A percentile compares a stretch with the other conserved stretches of the same genome.
Evolutionary conservation across 2,797 vertebrate species (phyloP).

Genomic region (Fringilla coelebs): DNA sequence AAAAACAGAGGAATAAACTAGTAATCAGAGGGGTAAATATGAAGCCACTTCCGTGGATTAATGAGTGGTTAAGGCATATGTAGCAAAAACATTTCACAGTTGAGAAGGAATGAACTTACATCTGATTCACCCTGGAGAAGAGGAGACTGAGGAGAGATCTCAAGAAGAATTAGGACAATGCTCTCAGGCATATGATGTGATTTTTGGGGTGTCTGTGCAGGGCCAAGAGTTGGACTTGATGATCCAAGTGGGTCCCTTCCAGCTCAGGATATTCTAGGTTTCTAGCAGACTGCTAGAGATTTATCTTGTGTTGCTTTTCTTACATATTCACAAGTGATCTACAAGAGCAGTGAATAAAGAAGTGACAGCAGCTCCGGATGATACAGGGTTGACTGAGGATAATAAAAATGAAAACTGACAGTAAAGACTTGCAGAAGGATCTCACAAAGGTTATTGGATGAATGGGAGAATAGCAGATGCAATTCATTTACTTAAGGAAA

Average conservation of each 20-base stretch:
- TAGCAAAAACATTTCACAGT: not conserved
- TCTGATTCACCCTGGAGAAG: not conserved
- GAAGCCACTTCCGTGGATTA: not conserved
- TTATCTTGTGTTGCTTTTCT: not conserved
- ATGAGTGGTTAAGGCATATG: not conserved
- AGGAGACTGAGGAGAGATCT: not conserved
- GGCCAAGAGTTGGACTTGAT: not conserved
- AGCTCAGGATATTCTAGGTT: not conserved
- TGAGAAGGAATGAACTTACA: not conserved
- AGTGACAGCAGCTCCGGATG: not conserved
- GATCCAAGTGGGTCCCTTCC: not conserved
- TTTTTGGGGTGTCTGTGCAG: not conserved
- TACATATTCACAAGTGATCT: not conserved
- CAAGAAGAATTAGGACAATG: not conserved
- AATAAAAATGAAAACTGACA: constrained; percentile 22
- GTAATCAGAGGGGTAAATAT: not conserved
- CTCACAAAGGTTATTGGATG: not conserved
- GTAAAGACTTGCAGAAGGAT: not conserved
- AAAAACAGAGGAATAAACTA: not conserved
- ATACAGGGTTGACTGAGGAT: not conserved
- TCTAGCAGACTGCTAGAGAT: not conserved
- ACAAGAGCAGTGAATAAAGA: not conserved
- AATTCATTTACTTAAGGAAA: constrained; percentile 1
- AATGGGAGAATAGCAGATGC: not conserved
- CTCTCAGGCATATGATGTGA: not conserved